These are phyloP conservation scores for Syritta pipiens DNA, from an alignment of 2,888 invertebrate genomes.

Conservation along the genomic window DNA sequence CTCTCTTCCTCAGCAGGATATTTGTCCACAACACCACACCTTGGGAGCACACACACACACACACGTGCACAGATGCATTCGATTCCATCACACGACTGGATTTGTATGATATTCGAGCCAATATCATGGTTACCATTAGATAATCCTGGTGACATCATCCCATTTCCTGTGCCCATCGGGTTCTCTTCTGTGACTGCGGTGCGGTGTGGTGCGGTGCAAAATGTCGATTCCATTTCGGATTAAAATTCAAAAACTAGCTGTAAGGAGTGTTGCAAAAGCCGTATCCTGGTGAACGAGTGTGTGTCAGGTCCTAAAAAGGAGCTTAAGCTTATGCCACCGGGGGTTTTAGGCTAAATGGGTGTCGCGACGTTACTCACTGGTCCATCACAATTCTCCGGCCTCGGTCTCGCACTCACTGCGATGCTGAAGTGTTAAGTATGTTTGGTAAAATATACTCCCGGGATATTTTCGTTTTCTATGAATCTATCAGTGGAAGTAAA, in stretches of 20 bases:
- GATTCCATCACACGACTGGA: conserved; percentile 6
- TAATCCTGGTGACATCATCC: conserved; percentile 60
- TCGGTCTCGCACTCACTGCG: not conserved
- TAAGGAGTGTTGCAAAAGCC: conserved; percentile 54
- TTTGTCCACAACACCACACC: not conserved
- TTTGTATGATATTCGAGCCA: conserved; percentile 30
- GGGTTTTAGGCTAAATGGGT: conserved; percentile 66
- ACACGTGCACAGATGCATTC: not conserved
- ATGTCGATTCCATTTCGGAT: conserved; percentile 62
- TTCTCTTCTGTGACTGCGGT: conserved; percentile 11
- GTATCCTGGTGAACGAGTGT: conserved; percentile 32
- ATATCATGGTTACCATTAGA: conserved; percentile 48
- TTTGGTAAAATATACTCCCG: conserved; percentile 40
- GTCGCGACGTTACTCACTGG: conserved; percentile 59
- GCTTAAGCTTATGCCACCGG: conserved; percentile 66
- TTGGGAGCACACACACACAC: not conserved
- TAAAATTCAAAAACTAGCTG: conserved; percentile 63
- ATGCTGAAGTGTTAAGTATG: conserved; percentile 37
- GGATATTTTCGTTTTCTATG: conserved; percentile 50
- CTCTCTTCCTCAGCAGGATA: conserved; percentile 36
- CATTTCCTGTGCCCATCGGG: conserved; percentile 6
- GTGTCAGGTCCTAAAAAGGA: conserved; percentile 54
- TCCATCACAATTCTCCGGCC: too few relatives aligned
- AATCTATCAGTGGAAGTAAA: conserved; percentile 22
- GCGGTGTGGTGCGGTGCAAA: conserved; percentile 28